Conservation (phyloP, 2,888 invertebrate genomes). For the Cataglyphis cursor region DNA sequence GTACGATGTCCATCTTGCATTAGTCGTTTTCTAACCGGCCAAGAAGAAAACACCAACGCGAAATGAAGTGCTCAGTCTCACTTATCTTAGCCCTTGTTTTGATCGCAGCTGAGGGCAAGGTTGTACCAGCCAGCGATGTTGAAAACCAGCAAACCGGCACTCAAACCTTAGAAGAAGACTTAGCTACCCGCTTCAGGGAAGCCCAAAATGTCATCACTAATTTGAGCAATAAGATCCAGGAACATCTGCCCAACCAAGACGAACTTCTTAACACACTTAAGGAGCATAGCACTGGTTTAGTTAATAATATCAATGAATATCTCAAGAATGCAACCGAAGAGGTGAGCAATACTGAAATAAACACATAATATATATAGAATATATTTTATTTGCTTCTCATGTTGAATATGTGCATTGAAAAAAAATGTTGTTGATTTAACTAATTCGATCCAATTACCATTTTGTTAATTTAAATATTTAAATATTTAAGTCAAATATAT, state of each 20-base stretch:
- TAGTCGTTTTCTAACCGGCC: constrained; percentile 75
- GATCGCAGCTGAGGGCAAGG: constrained; percentile 52
- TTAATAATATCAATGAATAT: constrained; percentile 77
- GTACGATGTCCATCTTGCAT: constrained; percentile 63
- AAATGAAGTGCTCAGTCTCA: constrained; percentile 72
- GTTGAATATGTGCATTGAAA: background rate
- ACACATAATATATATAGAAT: background rate
- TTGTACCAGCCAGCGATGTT: constrained; percentile 38
- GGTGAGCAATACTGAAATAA: constrained; percentile 69
- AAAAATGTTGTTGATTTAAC: too few relatives aligned
- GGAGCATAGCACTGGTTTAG: constrained; percentile 77
- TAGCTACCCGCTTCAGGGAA: constrained; percentile 75
- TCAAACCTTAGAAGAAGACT: constrained; percentile 66
- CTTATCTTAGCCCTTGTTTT: constrained; percentile 55
- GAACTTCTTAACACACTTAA: constrained; percentile 78
- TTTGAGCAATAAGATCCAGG: constrained; percentile 78
- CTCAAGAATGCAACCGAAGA: constrained; percentile 78
- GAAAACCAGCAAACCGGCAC: constrained; percentile 54
- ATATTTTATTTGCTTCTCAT: constrained; percentile 2
- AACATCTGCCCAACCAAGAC: constrained; percentile 79
- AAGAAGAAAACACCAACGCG: constrained; percentile 46
- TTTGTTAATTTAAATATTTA: too few relatives aligned
- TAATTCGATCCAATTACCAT: too few relatives aligned
- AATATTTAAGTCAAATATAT: too few relatives aligned
- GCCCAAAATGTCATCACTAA: constrained; percentile 79